phyloP scores from a whole-genome alignment of 2,888 invertebrate genomes.

The Tuta absoluta region DNA sequence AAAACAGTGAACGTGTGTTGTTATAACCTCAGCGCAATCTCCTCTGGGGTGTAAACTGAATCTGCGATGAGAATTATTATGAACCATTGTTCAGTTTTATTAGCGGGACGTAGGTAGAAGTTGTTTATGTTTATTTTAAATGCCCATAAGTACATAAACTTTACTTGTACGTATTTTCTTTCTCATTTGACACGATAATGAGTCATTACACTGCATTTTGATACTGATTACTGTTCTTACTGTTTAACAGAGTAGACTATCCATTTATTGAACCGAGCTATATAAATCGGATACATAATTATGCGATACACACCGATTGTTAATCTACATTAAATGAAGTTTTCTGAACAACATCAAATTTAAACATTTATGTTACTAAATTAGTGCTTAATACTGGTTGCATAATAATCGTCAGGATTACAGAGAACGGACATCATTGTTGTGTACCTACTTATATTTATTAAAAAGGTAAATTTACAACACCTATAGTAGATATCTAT shows the following conservation, averaged over 20 bases:
- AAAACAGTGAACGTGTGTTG: no score
- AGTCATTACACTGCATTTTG: background rate
- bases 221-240: background rate
- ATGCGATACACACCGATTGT: background rate
- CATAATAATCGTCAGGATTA: background rate
- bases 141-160: no score
- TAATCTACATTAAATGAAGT: conserved; percentile 5
- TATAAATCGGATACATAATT: background rate
- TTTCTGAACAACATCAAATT: conserved; percentile 15
- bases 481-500: background rate
- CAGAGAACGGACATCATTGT: background rate
- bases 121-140: no score
- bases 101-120: no score
- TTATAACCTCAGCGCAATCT: no score
- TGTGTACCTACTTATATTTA: background rate
- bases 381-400: background rate
- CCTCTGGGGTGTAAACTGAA: no score
- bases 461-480: background rate
- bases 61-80: no score
- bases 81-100: no score
- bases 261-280: conserved; percentile 3
- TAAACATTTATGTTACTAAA: background rate
- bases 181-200: background rate
- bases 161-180: no score
- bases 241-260: background rate